A percentile compares a stretch with the other conserved stretches of the same genome.
phyloP scores from a whole-genome alignment of 2,113 vertebrate genomes.

The Pomatostomus ruficeps region DNA sequence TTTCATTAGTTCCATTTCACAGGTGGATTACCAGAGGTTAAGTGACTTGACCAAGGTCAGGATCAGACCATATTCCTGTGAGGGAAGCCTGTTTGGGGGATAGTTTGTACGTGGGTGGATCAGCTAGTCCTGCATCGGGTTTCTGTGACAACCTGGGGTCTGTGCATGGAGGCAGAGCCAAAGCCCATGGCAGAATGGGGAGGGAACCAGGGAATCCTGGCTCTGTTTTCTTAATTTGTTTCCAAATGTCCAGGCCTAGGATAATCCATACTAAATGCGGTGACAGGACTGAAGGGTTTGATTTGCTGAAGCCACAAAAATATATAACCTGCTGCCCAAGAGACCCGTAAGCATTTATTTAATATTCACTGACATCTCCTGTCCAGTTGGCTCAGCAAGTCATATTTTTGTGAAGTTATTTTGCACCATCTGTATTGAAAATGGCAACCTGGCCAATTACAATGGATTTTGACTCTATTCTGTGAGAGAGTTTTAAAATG shows the following conservation, averaged over 20 bases:
- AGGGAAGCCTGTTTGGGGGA: background rate
- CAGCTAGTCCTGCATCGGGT: background rate
- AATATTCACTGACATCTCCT: constrained; percentile 46
- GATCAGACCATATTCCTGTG: background rate
- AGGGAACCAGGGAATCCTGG: constrained; percentile 10
- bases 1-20: constrained; percentile 60
- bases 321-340: constrained; percentile 17
- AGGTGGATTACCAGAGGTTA: constrained; percentile 57
- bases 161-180: constrained; percentile 1
- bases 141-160: constrained; percentile 5
- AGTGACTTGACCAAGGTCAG: constrained; percentile 59
- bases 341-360: constrained; percentile 45
- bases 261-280: constrained; percentile 52
- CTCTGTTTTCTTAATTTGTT: constrained; percentile 49
- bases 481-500: constrained; percentile 29
- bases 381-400: constrained; percentile 28
- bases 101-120: background rate
- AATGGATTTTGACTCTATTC: constrained; percentile 33
- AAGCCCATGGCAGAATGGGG: constrained; percentile 7
- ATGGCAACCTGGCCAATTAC: constrained; percentile 29
- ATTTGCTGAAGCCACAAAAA: constrained; percentile 56
- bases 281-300: constrained; percentile 60
- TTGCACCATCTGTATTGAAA: constrained; percentile 46
- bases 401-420: background rate
- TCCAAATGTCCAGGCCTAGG: constrained; percentile 39